phyloP scores from a whole-genome alignment of 2,113 vertebrate genomes.

The Nerophis ophidion region DNA sequence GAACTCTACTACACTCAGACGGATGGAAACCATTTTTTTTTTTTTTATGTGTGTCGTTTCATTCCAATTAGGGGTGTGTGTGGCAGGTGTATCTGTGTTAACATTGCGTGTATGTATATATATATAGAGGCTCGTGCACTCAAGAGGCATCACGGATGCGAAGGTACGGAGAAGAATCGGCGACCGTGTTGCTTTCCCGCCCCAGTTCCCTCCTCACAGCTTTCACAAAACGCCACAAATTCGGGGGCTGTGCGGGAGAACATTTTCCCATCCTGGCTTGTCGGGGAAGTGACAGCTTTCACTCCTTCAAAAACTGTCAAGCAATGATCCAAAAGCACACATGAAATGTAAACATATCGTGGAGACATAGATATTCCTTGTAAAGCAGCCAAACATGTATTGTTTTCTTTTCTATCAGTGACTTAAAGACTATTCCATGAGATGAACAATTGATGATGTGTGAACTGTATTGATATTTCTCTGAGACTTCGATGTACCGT shows the following conservation, averaged over 20 bases:
- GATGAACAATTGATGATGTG: conserved; percentile 70
- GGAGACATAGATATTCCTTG: conserved; percentile 65
- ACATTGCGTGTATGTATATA: conserved; percentile 68
- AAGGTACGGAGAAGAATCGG: conserved; percentile 40
- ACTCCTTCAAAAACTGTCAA: conserved; percentile 41
- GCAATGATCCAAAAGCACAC: conserved; percentile 57
- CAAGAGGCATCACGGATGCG: conserved; percentile 39
- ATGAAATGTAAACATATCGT: conserved; percentile 61
- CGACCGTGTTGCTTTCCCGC: conserved; percentile 28
- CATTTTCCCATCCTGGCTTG: conserved; percentile 31
- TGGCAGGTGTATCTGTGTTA: conserved; percentile 61
- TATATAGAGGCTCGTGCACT: conserved; percentile 65
- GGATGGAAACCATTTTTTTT: conserved; percentile 31
- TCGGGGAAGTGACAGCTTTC: conserved; percentile 33
- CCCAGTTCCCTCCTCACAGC: conserved; percentile 26
- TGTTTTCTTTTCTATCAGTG: conserved; percentile 69
- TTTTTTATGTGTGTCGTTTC: conserved; percentile 22
- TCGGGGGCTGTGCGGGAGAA: conserved; percentile 32
- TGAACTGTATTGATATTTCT: conserved; percentile 80
- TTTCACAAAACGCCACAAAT: conserved; percentile 44
- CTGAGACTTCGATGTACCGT: conserved; percentile 73
- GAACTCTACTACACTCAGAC: conserved; percentile 22
- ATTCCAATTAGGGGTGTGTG: conserved; percentile 31
- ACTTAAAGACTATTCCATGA: conserved; percentile 70
- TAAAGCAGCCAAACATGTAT: conserved; percentile 72